Conservation (phyloP, 2,797 vertebrate genomes). For the Staurois parvus region DNA sequence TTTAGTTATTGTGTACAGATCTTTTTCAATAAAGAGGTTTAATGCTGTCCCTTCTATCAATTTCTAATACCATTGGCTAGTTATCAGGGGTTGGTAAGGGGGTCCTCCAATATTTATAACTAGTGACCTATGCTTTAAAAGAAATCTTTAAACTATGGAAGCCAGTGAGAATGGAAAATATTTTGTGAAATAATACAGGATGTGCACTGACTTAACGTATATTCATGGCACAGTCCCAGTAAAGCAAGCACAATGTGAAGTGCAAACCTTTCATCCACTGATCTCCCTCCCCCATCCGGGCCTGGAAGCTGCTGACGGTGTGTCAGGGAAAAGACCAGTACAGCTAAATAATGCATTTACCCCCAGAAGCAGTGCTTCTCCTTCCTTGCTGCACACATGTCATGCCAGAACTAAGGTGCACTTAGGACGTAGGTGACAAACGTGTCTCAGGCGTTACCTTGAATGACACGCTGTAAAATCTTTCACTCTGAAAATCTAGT, state of each 20-base stretch:
- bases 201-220: constrained; percentile 11
- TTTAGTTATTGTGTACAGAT: too few species aligned
- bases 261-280: constrained; percentile 33
- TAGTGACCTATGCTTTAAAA: too few species aligned
- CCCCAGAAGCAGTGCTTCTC: neutral
- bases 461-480: too few species aligned
- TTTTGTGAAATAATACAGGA: constrained; percentile 1
- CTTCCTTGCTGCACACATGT: neutral
- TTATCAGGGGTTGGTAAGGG: too few species aligned
- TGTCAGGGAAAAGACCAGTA: constrained; percentile 31
- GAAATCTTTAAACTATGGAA: too few species aligned
- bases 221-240: constrained; percentile 57
- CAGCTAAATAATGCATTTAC: constrained; percentile 50
- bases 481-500: too few species aligned
- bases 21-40: too few species aligned
- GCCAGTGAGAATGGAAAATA: too few species aligned
- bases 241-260: constrained; percentile 39
- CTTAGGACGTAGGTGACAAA: neutral
- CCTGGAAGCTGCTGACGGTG: constrained; percentile 27
- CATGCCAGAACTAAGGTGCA: neutral
- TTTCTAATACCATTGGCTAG: too few species aligned
- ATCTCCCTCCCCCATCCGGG: constrained; percentile 10
- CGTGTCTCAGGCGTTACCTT: neutral
- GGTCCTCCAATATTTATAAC: too few species aligned
- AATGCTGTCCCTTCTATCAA: too few species aligned